Evolutionary conservation across 2,888 invertebrate species (phyloP), one percentile per base, ranked within the genome.

Genomic region (Chrysolina haemoptera): DNA sequence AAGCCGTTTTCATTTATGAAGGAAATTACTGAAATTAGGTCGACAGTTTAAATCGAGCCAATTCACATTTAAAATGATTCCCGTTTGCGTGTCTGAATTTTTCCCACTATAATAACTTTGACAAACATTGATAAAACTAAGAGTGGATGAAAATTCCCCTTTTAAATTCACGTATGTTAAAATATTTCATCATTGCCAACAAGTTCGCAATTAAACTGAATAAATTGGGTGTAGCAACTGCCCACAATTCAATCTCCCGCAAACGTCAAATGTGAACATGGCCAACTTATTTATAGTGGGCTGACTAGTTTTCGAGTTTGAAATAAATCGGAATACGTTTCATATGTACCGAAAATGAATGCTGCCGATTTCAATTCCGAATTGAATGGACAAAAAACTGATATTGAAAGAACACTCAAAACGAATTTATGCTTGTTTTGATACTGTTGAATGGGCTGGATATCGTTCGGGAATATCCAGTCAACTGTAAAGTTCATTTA

Each of bases 311-410:
- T 59, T 59, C 27, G 59, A 35, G 22, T 59, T 59, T 59, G n/a
- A 59, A 59, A 35, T 22, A 59, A 59, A 59, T 59, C n/a, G 59
- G 27, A 59, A 59, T 22, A 59, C 59, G 35, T 59, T 35, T 59
- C 59, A 59, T 35, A 35, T 59, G 59, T n/a, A 59, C 27, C 59
- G 59, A 59, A 59, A 59, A 59, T 59, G 59, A 59, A 59, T 35
- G 59, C 59, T 59, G 59, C 14, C 59, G 59, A 35, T 59, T 59
- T 35, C n/a, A 35, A 59, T 59, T 27, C 11, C 22, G 59, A 9
- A 35, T 59, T 35, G 22, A 10, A 59, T 59, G 11, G n/a, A 35
- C 1, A 59, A 22, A 59, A 59, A 35, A n/a, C 12, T 27, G 35
- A 27, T 14, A 59, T n/a, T 59, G 59, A 59, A 59, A 59, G 59